Conservation (phyloP, 2,113 vertebrate species). For the Tachuris rubrigastra region DNA sequence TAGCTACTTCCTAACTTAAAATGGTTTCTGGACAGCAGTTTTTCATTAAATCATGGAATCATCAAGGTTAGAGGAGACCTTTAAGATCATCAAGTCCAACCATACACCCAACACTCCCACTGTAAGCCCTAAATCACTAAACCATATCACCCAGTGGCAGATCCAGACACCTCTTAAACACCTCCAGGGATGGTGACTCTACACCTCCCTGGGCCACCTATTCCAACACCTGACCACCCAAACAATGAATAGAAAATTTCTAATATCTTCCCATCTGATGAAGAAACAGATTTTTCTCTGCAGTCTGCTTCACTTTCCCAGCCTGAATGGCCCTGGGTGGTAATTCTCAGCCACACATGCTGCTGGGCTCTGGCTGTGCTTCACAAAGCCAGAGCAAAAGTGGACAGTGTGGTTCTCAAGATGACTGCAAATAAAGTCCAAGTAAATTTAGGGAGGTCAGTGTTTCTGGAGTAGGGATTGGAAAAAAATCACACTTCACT, state of each 20-base stretch:
- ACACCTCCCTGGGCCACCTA: neutral
- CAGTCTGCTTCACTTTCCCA: neutral
- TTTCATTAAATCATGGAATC: neutral
- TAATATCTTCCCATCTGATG: neutral
- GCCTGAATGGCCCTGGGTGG: neutral
- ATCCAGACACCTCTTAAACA: neutral
- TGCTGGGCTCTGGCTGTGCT: neutral
- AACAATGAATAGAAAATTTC: too few relatives aligned
- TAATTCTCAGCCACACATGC: rapidly evolving
- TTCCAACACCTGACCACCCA: neutral
- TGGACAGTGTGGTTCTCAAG: neutral
- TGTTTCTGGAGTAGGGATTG: neutral
- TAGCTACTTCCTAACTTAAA: neutral
- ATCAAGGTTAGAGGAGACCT: neutral
- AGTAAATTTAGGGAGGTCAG: neutral
- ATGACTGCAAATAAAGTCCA: neutral
- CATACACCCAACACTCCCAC: neutral
- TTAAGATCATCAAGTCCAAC: neutral
- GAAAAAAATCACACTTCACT: neutral
- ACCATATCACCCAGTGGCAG: neutral
- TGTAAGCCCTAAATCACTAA: neutral
- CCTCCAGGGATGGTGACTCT: neutral
- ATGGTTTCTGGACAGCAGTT: neutral
- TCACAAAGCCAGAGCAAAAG: neutral
- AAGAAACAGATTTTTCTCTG: neutral